A percentile compares a stretch with the other conserved stretches of the same genome.
These are phyloP conservation scores for Bubo bubo DNA, from an alignment of 2,113 vertebrate species.

Conservation along the genomic window DNA sequence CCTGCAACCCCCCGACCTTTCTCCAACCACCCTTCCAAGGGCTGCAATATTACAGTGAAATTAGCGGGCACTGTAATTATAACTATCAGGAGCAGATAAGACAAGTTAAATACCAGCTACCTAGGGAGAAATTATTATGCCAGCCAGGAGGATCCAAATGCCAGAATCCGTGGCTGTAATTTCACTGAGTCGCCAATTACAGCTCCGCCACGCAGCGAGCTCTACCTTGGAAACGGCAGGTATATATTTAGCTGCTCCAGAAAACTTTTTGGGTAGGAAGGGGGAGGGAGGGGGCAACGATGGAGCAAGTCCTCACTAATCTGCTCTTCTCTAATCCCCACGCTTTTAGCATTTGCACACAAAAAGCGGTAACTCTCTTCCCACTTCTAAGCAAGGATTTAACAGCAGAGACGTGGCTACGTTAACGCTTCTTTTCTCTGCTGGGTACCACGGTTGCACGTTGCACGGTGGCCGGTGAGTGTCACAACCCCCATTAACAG, in stretches of 20 bases:
- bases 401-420: not conserved
- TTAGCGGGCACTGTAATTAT: slow-evolving; percentile 67
- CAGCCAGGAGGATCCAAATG: slow-evolving; percentile 74
- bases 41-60: slow-evolving; percentile 38
- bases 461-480: not conserved
- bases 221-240: slow-evolving; percentile 72
- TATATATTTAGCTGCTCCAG: slow-evolving; percentile 70
- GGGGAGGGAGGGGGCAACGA: not conserved
- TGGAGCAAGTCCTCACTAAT: slow-evolving; percentile 31
- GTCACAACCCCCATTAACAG: slow-evolving; percentile 16
- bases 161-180: slow-evolving; percentile 69
- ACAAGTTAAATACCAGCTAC: slow-evolving; percentile 79
- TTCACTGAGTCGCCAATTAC: slow-evolving; percentile 72
- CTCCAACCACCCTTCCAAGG: not conserved
- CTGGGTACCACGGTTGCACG: not conserved
- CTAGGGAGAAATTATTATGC: slow-evolving; percentile 73
- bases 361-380: not conserved
- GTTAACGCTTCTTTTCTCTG: not conserved
- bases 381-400: not conserved
- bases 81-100: slow-evolving; percentile 68
- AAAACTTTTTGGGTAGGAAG: slow-evolving; percentile 40
- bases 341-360: not conserved
- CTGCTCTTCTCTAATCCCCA: slow-evolving; percentile 27
- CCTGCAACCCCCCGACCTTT: not conserved
- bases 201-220: slow-evolving; percentile 53